Evolutionary conservation across 2,797 vertebrate genomes (phyloP).

Genomic region (Betta splendens): DNA sequence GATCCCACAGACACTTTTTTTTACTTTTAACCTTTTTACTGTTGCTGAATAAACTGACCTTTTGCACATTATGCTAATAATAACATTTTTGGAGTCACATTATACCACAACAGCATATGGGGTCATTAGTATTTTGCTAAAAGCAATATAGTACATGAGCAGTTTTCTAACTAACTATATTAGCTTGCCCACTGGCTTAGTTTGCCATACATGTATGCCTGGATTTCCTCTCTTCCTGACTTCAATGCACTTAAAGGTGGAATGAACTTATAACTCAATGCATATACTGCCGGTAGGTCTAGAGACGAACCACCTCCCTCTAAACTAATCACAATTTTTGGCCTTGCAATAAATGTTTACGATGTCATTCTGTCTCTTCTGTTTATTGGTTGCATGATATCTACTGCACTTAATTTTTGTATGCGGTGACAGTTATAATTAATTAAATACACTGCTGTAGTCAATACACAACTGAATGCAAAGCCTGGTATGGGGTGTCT

Average conservation of each 20-base stretch:
- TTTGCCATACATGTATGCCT: conserved; percentile 61
- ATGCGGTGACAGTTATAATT: too few species aligned
- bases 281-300: too few species aligned
- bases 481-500: too few species aligned
- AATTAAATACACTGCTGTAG: too few species aligned
- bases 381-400: too few species aligned
- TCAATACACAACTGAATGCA: too few species aligned
- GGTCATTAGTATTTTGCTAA: conserved; percentile 40
- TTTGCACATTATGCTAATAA: not conserved
- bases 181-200: conserved; percentile 36
- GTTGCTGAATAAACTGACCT: not conserved
- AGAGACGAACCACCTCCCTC: too few species aligned
- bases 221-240: conserved; percentile 22
- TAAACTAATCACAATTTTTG: too few species aligned
- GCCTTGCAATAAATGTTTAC: too few species aligned
- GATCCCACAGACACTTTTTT: not conserved
- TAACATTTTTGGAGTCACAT: conserved; percentile 2
- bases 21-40: not conserved
- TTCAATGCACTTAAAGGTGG: conserved; percentile 13
- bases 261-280: not conserved
- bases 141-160: conserved; percentile 46
- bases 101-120: conserved; percentile 35
- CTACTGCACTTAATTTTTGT: too few species aligned
- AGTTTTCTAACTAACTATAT: conserved; percentile 52
- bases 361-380: too few species aligned